Conservation (phyloP, 2,797 vertebrate species). For the Uromys caudimaculatus region DNA sequence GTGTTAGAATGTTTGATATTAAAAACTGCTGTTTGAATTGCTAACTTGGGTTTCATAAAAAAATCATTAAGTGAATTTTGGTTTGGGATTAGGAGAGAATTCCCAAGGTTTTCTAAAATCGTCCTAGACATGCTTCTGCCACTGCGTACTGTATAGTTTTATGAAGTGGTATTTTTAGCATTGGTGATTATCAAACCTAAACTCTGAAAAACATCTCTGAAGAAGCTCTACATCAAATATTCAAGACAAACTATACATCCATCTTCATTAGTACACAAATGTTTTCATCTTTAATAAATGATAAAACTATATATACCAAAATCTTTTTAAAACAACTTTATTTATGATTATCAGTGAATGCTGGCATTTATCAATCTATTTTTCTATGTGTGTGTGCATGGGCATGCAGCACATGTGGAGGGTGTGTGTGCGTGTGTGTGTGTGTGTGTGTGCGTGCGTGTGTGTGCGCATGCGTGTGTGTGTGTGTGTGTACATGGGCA, state of each 20-base stretch:
- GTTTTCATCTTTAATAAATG: not conserved
- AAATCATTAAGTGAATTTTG: not conserved
- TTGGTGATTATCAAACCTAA: not conserved
- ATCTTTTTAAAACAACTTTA: not conserved
- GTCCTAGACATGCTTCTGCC: not conserved
- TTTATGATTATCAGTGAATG: not conserved
- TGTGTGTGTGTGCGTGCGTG: not conserved
- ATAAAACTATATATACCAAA: not conserved
- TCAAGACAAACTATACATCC: not conserved
- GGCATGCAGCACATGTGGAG: not conserved
- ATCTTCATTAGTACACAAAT: not conserved
- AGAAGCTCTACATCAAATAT: not conserved
- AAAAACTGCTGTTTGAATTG: not conserved
- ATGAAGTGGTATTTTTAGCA: not conserved
- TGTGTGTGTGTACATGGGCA: not conserved
- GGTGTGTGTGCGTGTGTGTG: not conserved
- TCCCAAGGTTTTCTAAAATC: not conserved
- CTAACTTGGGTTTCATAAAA: not conserved
- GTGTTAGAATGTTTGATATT: constrained; percentile 5
- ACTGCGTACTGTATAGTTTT: not conserved
- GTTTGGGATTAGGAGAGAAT: not conserved
- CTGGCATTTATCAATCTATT: not conserved
- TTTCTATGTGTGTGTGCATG: not conserved
- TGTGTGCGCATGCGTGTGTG: not conserved
- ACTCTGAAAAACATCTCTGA: not conserved